These are phyloP conservation scores for Okapia johnstoni DNA, from an alignment of 2,113 vertebrate species.

Conservation along the genomic window DNA sequence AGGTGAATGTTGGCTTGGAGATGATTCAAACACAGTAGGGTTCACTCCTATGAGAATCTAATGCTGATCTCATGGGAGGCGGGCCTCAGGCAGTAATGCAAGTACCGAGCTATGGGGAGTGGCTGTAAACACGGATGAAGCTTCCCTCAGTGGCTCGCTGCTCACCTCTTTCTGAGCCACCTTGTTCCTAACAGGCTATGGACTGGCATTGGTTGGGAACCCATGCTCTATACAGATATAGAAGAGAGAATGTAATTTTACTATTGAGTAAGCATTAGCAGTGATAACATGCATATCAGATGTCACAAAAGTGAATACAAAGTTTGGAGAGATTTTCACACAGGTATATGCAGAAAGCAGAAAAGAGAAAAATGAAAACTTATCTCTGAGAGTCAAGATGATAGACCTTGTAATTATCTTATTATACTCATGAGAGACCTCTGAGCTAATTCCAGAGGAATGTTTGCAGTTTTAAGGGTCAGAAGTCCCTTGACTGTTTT, in stretches of 20 bases:
- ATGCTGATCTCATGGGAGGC: neutral
- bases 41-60: neutral
- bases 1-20: neutral
- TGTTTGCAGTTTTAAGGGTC: neutral
- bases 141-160: fast-evolving
- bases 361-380: neutral
- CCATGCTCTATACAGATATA: neutral
- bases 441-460: neutral
- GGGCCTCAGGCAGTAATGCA: neutral
- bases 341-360: neutral
- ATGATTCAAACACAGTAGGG: neutral
- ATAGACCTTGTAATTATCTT: neutral
- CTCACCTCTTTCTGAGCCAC: neutral
- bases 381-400: neutral
- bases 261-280: neutral
- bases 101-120: neutral
- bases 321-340: neutral
- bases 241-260: neutral
- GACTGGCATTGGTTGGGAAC: neutral
- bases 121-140: neutral
- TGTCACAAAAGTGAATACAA: neutral
- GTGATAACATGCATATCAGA: neutral
- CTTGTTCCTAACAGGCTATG: neutral
- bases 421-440: neutral
- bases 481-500: neutral